phyloP scores from a whole-genome alignment of 2,113 vertebrate genomes.

The Lophius piscatorius region DNA sequence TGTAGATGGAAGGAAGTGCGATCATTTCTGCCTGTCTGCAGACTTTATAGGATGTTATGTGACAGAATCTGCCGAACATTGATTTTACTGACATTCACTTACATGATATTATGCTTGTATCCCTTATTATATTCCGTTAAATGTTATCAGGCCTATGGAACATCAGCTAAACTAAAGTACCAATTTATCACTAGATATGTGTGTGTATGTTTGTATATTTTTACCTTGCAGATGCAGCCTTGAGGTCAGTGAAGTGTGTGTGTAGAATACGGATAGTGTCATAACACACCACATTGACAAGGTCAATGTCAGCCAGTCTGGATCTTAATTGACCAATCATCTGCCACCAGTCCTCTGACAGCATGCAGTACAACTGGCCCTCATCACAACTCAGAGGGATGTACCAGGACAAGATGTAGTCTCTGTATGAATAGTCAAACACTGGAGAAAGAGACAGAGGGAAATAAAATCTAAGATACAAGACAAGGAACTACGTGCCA shows the following conservation, averaged over 20 bases:
- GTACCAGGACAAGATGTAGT: slow-evolving; percentile 97
- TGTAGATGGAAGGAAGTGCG: slow-evolving; percentile 19
- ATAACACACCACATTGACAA: slow-evolving; percentile 92
- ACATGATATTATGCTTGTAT: no score
- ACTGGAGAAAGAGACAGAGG: slow-evolving; percentile 78
- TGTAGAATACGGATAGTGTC: slow-evolving; percentile 91
- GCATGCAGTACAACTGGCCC: slow-evolving; percentile 92
- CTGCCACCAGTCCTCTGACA: slow-evolving; percentile 97
- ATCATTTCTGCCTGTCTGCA: no score
- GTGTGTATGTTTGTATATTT: neutral
- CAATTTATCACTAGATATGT: neutral
- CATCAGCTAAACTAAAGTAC: no score
- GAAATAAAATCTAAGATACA: neutral
- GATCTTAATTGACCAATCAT: slow-evolving; percentile 87
- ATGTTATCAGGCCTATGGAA: no score
- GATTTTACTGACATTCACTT: no score
- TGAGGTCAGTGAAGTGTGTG: slow-evolving; percentile 95
- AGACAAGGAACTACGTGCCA: no score
- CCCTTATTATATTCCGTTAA: no score
- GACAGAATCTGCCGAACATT: no score
- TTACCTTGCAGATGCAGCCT: slow-evolving; percentile 92
- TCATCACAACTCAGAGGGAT: slow-evolving; percentile 89
- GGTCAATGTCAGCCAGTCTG: slow-evolving; percentile 88
- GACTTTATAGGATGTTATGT: no score
- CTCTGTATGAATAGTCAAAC: slow-evolving; percentile 95